Evolutionary conservation across 2,113 vertebrate genomes (phyloP).

Genomic region (Cisticola juncidis): DNA sequence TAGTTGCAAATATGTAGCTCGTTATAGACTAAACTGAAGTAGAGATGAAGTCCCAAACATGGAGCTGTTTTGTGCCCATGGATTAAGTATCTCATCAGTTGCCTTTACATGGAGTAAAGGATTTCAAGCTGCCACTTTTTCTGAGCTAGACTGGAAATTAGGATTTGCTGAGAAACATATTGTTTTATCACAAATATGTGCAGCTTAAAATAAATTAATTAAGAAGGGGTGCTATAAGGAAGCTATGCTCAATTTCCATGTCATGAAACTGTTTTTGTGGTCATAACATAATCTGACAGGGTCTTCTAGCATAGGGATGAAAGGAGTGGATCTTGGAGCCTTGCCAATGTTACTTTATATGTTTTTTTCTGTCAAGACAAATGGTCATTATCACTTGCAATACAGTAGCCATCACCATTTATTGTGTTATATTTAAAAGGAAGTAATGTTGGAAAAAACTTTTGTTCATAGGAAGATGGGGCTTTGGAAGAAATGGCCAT

Average conservation of each 20-base stretch:
- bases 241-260: not conserved
- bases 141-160: not conserved
- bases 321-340: not conserved
- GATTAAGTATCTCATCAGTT: not conserved
- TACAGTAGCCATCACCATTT: not conserved
- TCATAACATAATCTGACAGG: not conserved
- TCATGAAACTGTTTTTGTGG: not conserved
- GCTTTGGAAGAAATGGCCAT: not conserved
- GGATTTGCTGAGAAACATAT: not conserved
- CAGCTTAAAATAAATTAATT: not conserved
- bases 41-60: not conserved
- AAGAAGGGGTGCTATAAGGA: not conserved
- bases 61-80: not conserved
- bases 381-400: not conserved
- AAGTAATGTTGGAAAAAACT: not conserved
- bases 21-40: not conserved
- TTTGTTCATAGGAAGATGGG: not conserved
- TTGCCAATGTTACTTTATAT: not conserved
- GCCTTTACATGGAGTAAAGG: not conserved
- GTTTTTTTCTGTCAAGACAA: not conserved
- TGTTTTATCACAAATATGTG: not conserved
- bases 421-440: not conserved
- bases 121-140: not conserved
- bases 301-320: not conserved
- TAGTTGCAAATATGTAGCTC: not conserved